Evolutionary conservation across 2,113 vertebrate genomes (phyloP).

Genomic region (Lampris megalopsis): DNA sequence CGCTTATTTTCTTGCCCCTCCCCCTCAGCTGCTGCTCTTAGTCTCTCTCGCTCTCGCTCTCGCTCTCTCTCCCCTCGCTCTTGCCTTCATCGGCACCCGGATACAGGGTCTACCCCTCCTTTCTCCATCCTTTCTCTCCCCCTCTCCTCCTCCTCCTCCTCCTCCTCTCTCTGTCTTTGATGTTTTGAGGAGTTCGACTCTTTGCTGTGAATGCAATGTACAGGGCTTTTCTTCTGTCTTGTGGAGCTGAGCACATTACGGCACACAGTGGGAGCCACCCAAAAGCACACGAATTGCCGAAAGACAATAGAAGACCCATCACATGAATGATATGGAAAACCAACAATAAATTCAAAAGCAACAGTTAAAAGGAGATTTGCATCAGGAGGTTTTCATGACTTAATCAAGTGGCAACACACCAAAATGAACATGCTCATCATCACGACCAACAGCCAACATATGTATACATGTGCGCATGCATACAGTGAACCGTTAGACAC

Average conservation of each 20-base stretch:
- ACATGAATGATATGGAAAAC: conserved; percentile 22
- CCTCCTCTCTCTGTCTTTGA: conserved; percentile 67
- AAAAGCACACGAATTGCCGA: conserved; percentile 25
- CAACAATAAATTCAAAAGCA: conserved; percentile 30
- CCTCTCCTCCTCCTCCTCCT: conserved; percentile 2
- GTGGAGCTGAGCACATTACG: conserved; percentile 33
- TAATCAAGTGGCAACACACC: conserved; percentile 24
- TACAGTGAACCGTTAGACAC: background rate
- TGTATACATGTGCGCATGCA: conserved; percentile 9
- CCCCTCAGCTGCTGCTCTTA: conserved; percentile 14
- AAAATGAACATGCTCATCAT: conserved; percentile 16
- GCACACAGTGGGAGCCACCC: conserved; percentile 60
- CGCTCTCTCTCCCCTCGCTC: conserved; percentile 49
- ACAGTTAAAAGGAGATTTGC: background rate
- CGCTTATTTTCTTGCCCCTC: conserved; percentile 36
- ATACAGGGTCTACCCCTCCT: conserved; percentile 65
- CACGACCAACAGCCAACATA: conserved; percentile 17
- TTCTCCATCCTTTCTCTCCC: conserved; percentile 11
- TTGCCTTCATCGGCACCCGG: conserved; percentile 61
- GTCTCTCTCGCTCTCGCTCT: conserved; percentile 24
- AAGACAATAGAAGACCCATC: conserved; percentile 27
- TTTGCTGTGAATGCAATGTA: conserved; percentile 51
- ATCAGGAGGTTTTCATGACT: background rate
- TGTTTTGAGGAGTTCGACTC: conserved; percentile 77
- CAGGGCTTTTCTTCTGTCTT: conserved; percentile 24